phyloP scores from a whole-genome alignment of 2,888 invertebrate genomes.

The Osmoderma eremita region DNA sequence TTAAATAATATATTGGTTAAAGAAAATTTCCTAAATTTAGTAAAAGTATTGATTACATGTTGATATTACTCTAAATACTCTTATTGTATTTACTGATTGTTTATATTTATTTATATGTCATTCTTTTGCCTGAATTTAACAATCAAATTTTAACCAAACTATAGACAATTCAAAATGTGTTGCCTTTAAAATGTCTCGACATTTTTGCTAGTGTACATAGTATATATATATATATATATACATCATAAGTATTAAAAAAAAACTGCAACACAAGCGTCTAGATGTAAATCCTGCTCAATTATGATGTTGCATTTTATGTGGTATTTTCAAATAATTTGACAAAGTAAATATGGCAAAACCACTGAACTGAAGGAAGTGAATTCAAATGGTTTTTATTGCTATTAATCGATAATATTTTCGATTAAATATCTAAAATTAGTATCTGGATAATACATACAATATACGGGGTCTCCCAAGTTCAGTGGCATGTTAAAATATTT shows the following conservation, averaged over 20 bases:
- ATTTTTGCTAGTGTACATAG: not conserved
- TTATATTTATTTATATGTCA: not conserved
- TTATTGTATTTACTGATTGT: too few species aligned
- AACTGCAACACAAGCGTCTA: conserved; percentile 20
- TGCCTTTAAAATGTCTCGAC: conserved; percentile 10
- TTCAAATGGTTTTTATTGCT: conserved; percentile 8
- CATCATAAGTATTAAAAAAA: conserved; percentile 6
- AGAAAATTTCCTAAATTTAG: too few species aligned
- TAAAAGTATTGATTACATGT: too few species aligned
- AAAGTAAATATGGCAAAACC: not conserved
- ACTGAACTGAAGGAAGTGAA: not conserved
- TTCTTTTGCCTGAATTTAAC: not conserved
- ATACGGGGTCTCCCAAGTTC: too few species aligned
- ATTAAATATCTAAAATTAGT: too few species aligned
- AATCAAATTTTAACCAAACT: conserved; percentile 1
- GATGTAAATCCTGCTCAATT: conserved; percentile 39
- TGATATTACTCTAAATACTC: too few species aligned
- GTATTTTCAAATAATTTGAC: conserved; percentile 13
- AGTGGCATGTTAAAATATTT: too few species aligned
- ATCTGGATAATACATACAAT: too few species aligned
- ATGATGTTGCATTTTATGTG: conserved; percentile 24
- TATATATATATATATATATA: conserved; percentile 15
- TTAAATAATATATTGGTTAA: too few species aligned
- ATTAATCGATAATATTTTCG: not conserved
- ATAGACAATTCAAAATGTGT: conserved; percentile 8